Evolutionary conservation across 2,888 invertebrate species (phyloP).

Genomic region (Dusona sp.): DNA sequence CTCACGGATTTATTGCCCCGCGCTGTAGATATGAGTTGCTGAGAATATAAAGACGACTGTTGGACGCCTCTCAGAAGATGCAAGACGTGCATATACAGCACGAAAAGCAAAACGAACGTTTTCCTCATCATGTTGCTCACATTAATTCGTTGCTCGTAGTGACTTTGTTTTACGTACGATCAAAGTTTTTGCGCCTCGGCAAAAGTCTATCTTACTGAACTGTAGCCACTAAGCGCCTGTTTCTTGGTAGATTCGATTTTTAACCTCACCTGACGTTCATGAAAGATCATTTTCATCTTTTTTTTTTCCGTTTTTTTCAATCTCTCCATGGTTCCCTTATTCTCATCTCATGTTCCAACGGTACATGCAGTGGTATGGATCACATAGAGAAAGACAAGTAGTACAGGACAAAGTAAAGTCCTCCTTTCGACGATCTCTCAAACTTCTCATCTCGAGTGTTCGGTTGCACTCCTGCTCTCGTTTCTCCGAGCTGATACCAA

Average conservation of each 20-base stretch:
- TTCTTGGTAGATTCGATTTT: constrained; percentile 38
- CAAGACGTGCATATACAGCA: neutral
- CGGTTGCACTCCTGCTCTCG: neutral
- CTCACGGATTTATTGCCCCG: neutral
- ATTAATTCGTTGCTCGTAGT: constrained; percentile 68
- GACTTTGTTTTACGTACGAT: constrained; percentile 68
- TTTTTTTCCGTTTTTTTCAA: neutral
- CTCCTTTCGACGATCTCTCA: neutral
- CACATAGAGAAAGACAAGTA: neutral
- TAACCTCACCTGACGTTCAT: constrained; percentile 29
- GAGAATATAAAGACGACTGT: constrained; percentile 39
- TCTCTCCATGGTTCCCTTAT: constrained; percentile 24
- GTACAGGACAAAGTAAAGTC: neutral
- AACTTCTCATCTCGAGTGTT: neutral
- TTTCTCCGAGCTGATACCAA: neutral
- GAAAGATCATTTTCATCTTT: constrained; percentile 32
- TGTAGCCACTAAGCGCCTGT: constrained; percentile 31
- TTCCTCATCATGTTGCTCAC: constrained; percentile 66
- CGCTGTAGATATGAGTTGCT: constrained; percentile 3
- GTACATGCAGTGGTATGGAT: constrained; percentile 57
- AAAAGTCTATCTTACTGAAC: constrained; percentile 45
- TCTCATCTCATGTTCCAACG: constrained; percentile 61
- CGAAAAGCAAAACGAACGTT: constrained; percentile 17
- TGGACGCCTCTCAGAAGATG: constrained; percentile 27
- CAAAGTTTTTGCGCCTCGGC: constrained; percentile 65